Evolutionary conservation across 2,888 invertebrate genomes (phyloP), one percentile per base, ranked within the genome.

Genomic region (Noctua janthina): DNA sequence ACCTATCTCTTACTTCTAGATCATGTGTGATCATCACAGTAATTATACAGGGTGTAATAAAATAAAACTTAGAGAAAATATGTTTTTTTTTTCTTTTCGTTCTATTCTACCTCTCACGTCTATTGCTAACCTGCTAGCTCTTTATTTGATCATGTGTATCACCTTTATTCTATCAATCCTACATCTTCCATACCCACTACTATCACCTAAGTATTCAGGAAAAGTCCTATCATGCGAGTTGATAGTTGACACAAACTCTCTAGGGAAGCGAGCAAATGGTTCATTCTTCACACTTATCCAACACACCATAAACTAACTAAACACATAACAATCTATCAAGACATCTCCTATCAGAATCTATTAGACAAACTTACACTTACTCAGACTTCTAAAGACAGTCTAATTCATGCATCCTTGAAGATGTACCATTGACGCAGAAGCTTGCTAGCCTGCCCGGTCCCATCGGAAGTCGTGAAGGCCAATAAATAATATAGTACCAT

Each of bases 401-500:
- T 82, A 75, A 83, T 85, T 87, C 78, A 87, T 87, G 78, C 51
- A 87, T 88, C 84, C 86, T 87, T 84, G 76, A 86, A 64, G 82
- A 79, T 83, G 86, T 82, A 78, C 85, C 80, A 89, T 86, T 87
- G 86, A 86, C 83, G 84, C 81, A 88, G 83, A 82, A 79, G 81
- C 77, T 86, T 81, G 74, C 59, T 77, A 54, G 66, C 59, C 86
- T 89, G 79, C 89, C 82, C 85, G 64, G 74, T 72, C 71, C 82
- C 90, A 87, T 91, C 90, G 93, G 93, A 92, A 93, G 92, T 92
- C 90, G 89, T 85, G 89, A 89, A 91, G 91, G 92, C 92, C 91
- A 92, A 95, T 95, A 95, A 95, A 95, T 95, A 94, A 93, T 92
- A 91, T 91, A 94, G 93, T 93, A 93, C 91, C 93, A 93, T 93